Base-by-base conservation (phyloP, 2,888 invertebrate species). In the Mactromeris polynyma region DNA sequence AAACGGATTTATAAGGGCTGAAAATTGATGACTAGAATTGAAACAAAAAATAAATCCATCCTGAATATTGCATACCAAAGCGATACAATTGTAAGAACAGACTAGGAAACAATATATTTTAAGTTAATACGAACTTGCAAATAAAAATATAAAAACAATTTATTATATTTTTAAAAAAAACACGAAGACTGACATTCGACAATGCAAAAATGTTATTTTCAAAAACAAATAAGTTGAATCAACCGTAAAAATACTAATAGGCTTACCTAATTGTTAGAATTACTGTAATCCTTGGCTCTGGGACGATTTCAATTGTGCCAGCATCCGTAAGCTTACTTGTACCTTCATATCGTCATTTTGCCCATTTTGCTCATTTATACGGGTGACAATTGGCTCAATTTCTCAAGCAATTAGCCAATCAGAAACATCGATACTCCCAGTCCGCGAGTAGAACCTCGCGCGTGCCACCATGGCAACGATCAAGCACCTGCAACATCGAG, bases 381-480 rank as follows among this genome's bases (percentile, higher is more conserved):
- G 90, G 92, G 90, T 84, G 86, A 86, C 90, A 89, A 92, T 92
- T 92, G 92, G 92, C 81, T 89, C 89, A 64, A 81, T 86, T 80
- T 85, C 82, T 38, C 21, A 83, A 80, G 83, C 86, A 89, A 89
- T 87, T 83, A 92, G 87, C 91, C 91, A 92, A 92, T 92, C 90
- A 89, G 86, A 79, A 81, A 78, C 89, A 80, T 54, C 86, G 88
- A 90, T 88, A 90, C 90, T 86, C 64, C 54, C 42, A 78, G 36
- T 84, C 84, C 77, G 84, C 46, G 36, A 84, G 51, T 84, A 77
- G 77, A 78, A 77, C 84, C 46, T 84, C 78, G 86, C 87, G 73
- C 78, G 79, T 80, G 87, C 79, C 79, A 77, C 83, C 87, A 83
- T 87, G 79, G 64, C 83, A 80, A 87, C 79, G 33, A 64, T 78